Percentiles rank a stretch among this genome's conserved stretches.
Evolutionary conservation across 2,888 invertebrate genomes (phyloP).

Genomic region (Autographa pulchrina): DNA sequence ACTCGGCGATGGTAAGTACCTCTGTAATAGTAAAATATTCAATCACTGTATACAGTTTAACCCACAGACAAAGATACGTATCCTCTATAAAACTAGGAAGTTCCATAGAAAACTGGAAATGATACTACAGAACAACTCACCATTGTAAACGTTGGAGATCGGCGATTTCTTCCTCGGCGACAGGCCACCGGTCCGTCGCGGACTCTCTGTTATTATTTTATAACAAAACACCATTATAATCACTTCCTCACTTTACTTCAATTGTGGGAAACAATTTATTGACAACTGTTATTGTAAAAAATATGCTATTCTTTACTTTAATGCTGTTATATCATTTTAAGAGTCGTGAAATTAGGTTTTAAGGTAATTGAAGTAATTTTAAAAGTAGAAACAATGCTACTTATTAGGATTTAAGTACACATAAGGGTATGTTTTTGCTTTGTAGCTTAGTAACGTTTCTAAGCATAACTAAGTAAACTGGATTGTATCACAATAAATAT

Average conservation of each 20-base stretch:
- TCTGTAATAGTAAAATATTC: too few species aligned
- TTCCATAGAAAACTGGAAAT: not conserved
- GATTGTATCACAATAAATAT: not conserved
- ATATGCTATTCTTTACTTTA: slow-evolving; percentile 11
- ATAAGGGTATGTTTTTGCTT: too few species aligned
- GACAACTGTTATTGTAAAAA: slow-evolving; percentile 24
- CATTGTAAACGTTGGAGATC: slow-evolving; percentile 43
- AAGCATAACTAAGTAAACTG: too few species aligned
- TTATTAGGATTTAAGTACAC: too few species aligned
- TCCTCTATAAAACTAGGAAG: not conserved
- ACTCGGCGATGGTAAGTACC: too few species aligned
- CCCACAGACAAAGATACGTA: not conserved
- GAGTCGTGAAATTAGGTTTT: not conserved
- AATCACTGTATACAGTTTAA: too few species aligned
- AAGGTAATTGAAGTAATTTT: too few species aligned
- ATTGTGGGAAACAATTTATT: slow-evolving; percentile 61
- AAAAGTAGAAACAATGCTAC: too few species aligned
- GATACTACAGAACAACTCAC: slow-evolving; percentile 52
- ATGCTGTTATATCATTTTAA: slow-evolving; percentile 17
- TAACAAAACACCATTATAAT: slow-evolving; percentile 86
- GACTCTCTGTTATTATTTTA: slow-evolving; percentile 83
- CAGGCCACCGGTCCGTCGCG: slow-evolving; percentile 67
- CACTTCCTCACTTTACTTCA: slow-evolving; percentile 58
- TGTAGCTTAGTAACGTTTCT: not conserved
- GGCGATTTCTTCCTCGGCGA: slow-evolving; percentile 76